Evolutionary conservation across 2,888 invertebrate genomes (phyloP), one percentile per base, ranked within the genome.

Genomic region (Xylota segnis): DNA sequence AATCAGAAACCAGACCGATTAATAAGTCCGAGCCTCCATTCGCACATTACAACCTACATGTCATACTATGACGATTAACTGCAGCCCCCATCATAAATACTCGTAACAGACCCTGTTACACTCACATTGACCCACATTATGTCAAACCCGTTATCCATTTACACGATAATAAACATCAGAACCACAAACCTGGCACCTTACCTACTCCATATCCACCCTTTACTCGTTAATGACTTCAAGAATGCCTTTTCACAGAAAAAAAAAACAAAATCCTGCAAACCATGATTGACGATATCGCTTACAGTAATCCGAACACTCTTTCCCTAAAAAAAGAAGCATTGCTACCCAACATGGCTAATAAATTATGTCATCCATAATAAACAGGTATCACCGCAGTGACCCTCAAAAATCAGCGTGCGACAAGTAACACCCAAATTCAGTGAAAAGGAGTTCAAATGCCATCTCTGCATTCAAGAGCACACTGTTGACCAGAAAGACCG

Each of bases 361-460:
- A 76, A 58, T 76, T 66, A 77, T 68, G 68, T 68, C 77, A 68
- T 52, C 59, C 61, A 32, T 50, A 50, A 61, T 16, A 29, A 50
- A 77, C 68, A 43, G 61, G 68, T 77, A 34, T 50, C 68, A 18
- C 52, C 40, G 59, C 40, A n/a, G 18, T 37, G 63, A 68, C 78
- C 83, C 72, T 61, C 61, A 61, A 77, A 72, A 74, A 43, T 56
- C 23, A 40, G 61, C 45, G 68, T 37, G 45, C 47, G 59, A 66
- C 66, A 66, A 43, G 74, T 58, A 74, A 68, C 77, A 75, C 81
- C 81, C 63, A 37, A 32, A 61, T 9, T 59, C 18, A 71, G 45
- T 78, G 50, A 78, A 74, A 70, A 56, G 74, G 18, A 68, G 68
- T 83, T 68, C 78, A 78, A 83, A 78, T 78, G 77, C 71, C 72